Evolutionary conservation across 92 coral and sea anemone species (phyloP).

Genomic region (Virgularia gustaviana): DNA sequence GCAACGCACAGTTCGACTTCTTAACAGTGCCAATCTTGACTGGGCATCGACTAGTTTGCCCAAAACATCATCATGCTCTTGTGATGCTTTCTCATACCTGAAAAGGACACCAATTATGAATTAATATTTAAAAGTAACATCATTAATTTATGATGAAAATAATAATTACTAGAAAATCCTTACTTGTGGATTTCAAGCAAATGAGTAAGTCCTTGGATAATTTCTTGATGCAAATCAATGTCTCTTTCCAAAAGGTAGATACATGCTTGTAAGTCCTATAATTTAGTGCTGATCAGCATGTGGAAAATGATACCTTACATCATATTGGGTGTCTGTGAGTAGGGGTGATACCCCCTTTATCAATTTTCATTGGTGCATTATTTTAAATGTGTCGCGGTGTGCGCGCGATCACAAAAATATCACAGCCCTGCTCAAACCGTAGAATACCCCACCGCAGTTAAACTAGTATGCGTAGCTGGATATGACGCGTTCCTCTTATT

Average conservation of each 20-base stretch:
- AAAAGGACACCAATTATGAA: neutral
- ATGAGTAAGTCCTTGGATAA: constrained; percentile 56
- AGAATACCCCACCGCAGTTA: too few species aligned
- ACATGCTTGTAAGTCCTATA: constrained; percentile 66
- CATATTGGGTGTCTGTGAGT: too few species aligned
- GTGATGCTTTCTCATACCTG: constrained; percentile 26
- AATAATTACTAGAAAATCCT: neutral
- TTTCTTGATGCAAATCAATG: constrained; percentile 63
- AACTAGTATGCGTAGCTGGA: too few species aligned
- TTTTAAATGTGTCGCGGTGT: too few species aligned
- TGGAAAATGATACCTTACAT: too few species aligned
- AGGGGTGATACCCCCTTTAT: too few species aligned
- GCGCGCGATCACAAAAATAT: too few species aligned
- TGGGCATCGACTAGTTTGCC: constrained; percentile 69
- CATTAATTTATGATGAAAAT: neutral
- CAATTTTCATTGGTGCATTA: too few species aligned
- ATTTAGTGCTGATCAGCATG: too few species aligned
- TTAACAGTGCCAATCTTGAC: constrained; percentile 66
- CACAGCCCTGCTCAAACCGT: too few species aligned
- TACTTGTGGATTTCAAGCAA: constrained; percentile 44
- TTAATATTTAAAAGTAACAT: neutral
- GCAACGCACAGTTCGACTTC: constrained; percentile 86
- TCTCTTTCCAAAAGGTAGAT: constrained; percentile 61
- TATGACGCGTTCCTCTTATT: too few species aligned
- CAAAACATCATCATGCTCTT: constrained; percentile 32